Base-by-base conservation (phyloP, 1,140 invertebrate genomes). In the Drosophila sechellia region DNA sequence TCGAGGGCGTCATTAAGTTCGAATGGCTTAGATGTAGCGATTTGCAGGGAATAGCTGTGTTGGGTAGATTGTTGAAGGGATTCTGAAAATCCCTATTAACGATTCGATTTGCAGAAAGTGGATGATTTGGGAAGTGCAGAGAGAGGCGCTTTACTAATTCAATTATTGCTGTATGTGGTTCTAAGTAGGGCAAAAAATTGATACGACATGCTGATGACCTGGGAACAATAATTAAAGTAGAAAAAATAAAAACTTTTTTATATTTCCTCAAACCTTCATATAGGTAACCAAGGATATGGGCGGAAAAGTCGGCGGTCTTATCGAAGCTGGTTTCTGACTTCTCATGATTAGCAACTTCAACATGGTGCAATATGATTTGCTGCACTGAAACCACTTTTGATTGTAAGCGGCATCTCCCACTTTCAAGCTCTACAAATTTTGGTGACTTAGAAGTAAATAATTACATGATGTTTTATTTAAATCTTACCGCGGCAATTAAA, bases 131-230 rank as follows among this genome's bases (percentile, higher is more conserved):
- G 54, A 17, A 25, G 17, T 5, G 11, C 11, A 8, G n/a, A 22
- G 6, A 13, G 53, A 11, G 12, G 54, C 8, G 4, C 12, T 59
- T 31, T 13, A 4, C 11, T n/a, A 10, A 63, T 22, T 59, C 27
- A 42, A 63, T 63, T 63, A 42, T 60, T 58, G 8, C 27, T 77
- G 52, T 87, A 89, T 22, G 86, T 90, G 4, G 85, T 90, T 37
- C 78, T 48, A 0, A 90, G 43, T 10, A 90, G 6, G 1, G 85
- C 85, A 77, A 90, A 90, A 43, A 90, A 90, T 37, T 90, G 85
- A 81, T 90, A 90, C 12, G 86, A 86, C 85, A 90, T 90, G 63
- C 85, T 90, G 37, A 90, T 90, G 6, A 90, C 85, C 85, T 90
- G 34, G 3, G 3, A 15, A n/a, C 46, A 4, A 25, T 4, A 11